phyloP scores from a whole-genome alignment of 2,797 vertebrate species.

The Chiroxiphia lanceolata region DNA sequence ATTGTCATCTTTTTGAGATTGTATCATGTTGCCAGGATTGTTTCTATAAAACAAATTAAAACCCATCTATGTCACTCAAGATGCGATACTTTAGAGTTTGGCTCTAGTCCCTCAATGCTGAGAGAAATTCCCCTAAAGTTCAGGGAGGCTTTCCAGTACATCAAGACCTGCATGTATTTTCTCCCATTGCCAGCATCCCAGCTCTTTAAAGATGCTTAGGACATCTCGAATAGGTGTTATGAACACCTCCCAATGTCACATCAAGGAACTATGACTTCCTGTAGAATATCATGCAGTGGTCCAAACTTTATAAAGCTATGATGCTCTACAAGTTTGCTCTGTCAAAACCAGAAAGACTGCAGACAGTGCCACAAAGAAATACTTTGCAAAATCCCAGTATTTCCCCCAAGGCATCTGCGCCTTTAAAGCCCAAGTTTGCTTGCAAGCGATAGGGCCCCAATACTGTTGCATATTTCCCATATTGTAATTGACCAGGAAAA shows the following conservation, averaged over 20 bases:
- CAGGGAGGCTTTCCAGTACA: neutral
- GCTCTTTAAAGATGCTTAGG: neutral
- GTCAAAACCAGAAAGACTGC: accelerated
- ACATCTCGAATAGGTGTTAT: neutral
- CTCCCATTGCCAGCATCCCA: neutral
- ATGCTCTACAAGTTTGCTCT: neutral
- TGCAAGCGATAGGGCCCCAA: neutral
- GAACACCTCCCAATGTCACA: neutral
- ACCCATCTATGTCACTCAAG: neutral
- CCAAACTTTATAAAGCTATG: neutral
- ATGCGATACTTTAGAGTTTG: neutral
- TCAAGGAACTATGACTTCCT: neutral
- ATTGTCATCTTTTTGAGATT: neutral
- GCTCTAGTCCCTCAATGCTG: neutral
- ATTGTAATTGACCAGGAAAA: neutral
- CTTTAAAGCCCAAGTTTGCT: neutral
- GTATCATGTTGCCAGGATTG: neutral
- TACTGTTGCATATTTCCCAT: neutral
- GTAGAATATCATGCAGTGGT: neutral
- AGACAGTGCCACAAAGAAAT: neutral
- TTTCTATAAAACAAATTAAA: neutral
- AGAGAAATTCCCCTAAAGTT: neutral
- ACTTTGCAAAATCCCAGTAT: neutral
- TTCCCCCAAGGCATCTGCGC: neutral
- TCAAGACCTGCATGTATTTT: neutral